phyloP scores from a whole-genome alignment of 37 sponge, comb jelly and placozoan genomes.

The Eunapius fragilis region DNA sequence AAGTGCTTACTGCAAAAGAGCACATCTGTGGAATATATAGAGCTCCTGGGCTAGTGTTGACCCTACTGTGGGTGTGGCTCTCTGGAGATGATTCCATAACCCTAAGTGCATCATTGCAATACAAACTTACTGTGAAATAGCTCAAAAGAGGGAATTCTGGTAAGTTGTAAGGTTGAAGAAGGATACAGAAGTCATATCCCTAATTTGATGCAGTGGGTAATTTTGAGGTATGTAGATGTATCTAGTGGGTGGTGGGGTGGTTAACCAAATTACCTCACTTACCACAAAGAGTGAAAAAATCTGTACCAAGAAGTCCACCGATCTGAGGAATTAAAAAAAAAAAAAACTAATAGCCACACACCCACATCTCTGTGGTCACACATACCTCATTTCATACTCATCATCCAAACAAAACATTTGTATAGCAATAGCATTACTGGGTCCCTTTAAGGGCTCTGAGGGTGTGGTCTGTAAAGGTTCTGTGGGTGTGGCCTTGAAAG shows the following conservation, averaged over 20 bases:
- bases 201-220: too few relatives aligned
- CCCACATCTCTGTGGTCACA: not conserved
- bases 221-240: not conserved
- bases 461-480: not conserved
- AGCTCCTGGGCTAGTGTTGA: slow-evolving; percentile 81
- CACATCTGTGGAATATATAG: slow-evolving; percentile 85
- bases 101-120: not conserved
- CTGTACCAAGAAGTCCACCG: not conserved
- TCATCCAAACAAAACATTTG: slow-evolving; percentile 96
- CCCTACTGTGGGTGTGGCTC: slow-evolving; percentile 65
- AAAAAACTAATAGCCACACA: not conserved
- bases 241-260: too few relatives aligned
- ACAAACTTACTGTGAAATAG: slow-evolving; percentile 57
- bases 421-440: slow-evolving; percentile 72
- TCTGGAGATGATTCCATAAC: slow-evolving; percentile 18
- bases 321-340: not conserved
- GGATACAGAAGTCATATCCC: slow-evolving; percentile 86
- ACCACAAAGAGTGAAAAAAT: not conserved
- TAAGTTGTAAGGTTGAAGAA: slow-evolving; percentile 81
- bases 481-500: not conserved
- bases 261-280: not conserved
- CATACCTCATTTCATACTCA: slow-evolving; percentile 88
- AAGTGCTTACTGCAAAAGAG: slow-evolving; percentile 53
- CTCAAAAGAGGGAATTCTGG: slow-evolving; percentile 88
- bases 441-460: slow-evolving; percentile 26